Evolutionary conservation across 2,888 invertebrate genomes (phyloP), one percentile per base, ranked within the genome.

Genomic region (Cryptops parisi): DNA sequence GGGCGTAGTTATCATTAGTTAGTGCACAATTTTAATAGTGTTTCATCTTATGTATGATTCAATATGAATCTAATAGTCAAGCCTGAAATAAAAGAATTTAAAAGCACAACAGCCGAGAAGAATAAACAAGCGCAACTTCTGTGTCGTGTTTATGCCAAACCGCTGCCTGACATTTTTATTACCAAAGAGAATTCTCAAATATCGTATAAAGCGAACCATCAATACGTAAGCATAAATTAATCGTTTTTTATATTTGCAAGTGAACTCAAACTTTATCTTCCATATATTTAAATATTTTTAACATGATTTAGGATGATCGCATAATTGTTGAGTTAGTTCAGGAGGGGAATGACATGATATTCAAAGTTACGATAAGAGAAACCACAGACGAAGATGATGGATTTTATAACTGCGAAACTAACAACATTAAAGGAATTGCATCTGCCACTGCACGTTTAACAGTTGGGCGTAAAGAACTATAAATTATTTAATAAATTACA

Each of bases 361-460:
- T 52, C 24, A 78, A 77, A 2, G 70, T 91, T 55, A 77, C 76
- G 33, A 82, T 91, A 60, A 67, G 74, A 1, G 76, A 77, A 49
- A 64, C 24, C 21, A 24, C 19, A 15, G 52, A 52, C n/a, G 74
- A 76, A 2, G 85, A 91, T 67, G 91, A 91, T 67, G 91, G 90
- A 0, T 73, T 91, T 6, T 91, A 91, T 67, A 84, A 84, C 64
- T 91, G 91, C 65, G 76, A 84, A 48, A 89, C 89, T 3, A 75
- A 77, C 62, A 90, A 89, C 64, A 55, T 55, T 24, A 62, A 58
- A 22, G 60, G 60, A 22, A 51, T 52, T 47, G 61, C 56, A 2
- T 60, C 59, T 48, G 49, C 56, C 45, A 52, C 52, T 47, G 62
- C 58, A 22, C 61, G 61, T 27, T 27, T 60, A 21, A 54, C 55